These are phyloP conservation scores for Anolis carolinensis DNA, from an alignment of 2,113 vertebrate species.

Conservation along the genomic window DNA sequence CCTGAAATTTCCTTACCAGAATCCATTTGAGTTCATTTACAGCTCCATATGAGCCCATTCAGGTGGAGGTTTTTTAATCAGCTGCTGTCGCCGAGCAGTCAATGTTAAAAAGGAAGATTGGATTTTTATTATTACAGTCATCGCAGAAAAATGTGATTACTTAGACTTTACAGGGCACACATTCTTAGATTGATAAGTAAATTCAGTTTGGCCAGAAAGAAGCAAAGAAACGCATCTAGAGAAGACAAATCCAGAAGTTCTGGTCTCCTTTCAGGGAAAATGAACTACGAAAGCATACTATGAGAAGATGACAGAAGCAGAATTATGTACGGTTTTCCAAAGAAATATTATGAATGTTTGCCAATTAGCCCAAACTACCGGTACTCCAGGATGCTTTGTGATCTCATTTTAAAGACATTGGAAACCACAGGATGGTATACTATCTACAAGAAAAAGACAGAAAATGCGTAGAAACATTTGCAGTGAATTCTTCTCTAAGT, in stretches of 20 bases:
- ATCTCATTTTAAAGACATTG: too few species aligned
- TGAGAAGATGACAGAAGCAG: conserved; percentile 27
- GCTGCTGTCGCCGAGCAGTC: conserved; percentile 7
- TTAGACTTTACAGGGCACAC: conserved; percentile 19
- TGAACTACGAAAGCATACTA: conserved; percentile 29
- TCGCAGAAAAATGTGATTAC: conserved; percentile 14
- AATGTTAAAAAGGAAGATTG: conserved; percentile 15
- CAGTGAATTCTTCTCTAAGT: neutral
- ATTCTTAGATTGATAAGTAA: conserved; percentile 34
- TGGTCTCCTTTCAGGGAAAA: conserved; percentile 28
- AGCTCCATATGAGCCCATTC: conserved; percentile 13
- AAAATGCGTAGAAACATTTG: neutral
- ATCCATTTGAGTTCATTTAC: too few species aligned
- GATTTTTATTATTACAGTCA: conserved; percentile 40
- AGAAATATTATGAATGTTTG: conserved; percentile 19
- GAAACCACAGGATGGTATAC: too few species aligned
- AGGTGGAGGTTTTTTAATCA: conserved; percentile 40
- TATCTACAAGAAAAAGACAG: neutral
- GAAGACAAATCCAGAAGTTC: conserved; percentile 26
- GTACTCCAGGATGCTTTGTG: too few species aligned
- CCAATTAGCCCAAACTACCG: neutral
- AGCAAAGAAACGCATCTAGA: neutral
- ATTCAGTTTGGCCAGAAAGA: conserved; percentile 29
- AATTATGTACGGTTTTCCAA: conserved; percentile 20
- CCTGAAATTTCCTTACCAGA: conserved; percentile 13